A percentile compares a stretch with the other conserved stretches of the same genome.
Evolutionary conservation across 1,140 invertebrate genomes (phyloP).

Genomic region (Trichogramma pretiosum): DNA sequence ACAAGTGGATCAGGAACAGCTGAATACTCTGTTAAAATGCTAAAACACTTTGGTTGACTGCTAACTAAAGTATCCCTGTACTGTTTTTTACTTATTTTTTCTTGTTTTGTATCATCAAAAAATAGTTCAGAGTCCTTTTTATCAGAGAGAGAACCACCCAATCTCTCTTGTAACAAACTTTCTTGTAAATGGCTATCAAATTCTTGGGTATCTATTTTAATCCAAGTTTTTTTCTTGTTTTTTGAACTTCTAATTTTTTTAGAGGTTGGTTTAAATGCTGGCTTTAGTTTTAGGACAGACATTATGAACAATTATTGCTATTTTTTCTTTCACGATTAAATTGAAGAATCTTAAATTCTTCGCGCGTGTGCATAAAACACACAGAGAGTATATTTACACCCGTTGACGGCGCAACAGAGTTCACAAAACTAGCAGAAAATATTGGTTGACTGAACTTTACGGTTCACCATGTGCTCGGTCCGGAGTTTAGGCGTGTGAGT

Average conservation of each 20-base stretch:
- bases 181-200: constrained; percentile 78
- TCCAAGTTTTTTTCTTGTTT: constrained; percentile 72
- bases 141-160: constrained; percentile 48
- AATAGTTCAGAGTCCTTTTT: constrained; percentile 47
- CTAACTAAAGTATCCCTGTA: constrained; percentile 34
- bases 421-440: no score
- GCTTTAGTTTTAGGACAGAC: no score
- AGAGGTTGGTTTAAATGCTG: no score
- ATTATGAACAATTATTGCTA: no score
- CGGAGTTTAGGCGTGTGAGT: no score
- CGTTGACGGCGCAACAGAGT: no score
- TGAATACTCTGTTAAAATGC: constrained; percentile 45
- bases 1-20: constrained; percentile 52
- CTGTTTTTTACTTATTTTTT: constrained; percentile 27
- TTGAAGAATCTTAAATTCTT: no score
- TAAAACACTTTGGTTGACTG: constrained; percentile 47
- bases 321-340: no score
- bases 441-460: no score
- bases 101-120: constrained; percentile 36
- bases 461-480: no score
- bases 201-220: constrained; percentile 69
- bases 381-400: no score
- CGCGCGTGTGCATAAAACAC: no score
- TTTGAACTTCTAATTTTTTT: constrained; percentile 69
- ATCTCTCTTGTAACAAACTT: constrained; percentile 66